Evolutionary conservation across 2,113 vertebrate genomes (phyloP).

Genomic region (Brienomyrus longianalis): DNA sequence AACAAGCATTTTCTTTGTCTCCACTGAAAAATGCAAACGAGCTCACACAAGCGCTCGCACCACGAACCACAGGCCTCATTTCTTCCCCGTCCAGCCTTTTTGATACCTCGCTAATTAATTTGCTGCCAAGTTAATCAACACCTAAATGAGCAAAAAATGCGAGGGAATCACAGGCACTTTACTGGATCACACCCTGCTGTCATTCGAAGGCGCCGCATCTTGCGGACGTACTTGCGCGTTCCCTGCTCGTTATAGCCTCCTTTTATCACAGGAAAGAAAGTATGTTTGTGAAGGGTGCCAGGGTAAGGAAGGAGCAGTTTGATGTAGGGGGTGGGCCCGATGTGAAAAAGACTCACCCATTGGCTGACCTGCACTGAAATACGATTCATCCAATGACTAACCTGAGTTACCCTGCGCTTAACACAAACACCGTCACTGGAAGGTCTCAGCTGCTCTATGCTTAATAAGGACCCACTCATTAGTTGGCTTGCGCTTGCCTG

Average conservation of each 20-base stretch:
- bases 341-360: neutral
- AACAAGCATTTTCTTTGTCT: constrained; percentile 15
- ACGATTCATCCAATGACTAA: neutral
- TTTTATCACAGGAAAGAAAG: constrained; percentile 47
- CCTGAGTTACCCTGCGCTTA: neutral
- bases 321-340: neutral
- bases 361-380: neutral
- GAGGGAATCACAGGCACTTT: constrained; percentile 11
- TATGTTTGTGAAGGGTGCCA: neutral
- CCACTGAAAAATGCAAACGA: constrained; percentile 7
- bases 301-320: neutral
- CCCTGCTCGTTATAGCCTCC: constrained; percentile 29
- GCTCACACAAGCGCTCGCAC: constrained; percentile 1
- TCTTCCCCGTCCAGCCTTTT: constrained; percentile 28
- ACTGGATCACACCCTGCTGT: neutral
- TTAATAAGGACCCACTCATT: neutral
- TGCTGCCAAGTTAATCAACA: constrained; percentile 59
- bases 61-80: neutral
- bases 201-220: neutral
- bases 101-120: constrained; percentile 58
- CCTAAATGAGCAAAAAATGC: constrained; percentile 42
- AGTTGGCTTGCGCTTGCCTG: neutral
- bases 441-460: neutral
- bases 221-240: neutral
- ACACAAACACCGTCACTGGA: neutral